phyloP scores from a whole-genome alignment of 2,113 vertebrate species.

The Pelobates fuscus region DNA sequence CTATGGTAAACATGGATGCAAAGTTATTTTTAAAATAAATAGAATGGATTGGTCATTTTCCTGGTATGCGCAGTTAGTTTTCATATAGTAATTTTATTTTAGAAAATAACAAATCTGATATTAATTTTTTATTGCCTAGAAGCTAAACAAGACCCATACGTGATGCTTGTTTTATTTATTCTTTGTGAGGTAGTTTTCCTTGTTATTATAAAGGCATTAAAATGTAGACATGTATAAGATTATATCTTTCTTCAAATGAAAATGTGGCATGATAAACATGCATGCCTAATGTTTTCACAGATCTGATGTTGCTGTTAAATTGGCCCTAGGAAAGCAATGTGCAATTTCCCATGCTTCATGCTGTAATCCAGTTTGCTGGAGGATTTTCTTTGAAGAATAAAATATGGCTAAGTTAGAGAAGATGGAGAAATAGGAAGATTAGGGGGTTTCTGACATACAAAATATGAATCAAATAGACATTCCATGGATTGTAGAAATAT shows the following conservation, averaged over 20 bases:
- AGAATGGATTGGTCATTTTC: too few species aligned
- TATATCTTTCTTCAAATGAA: slow-evolving; percentile 10
- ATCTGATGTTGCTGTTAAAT: slow-evolving; percentile 8
- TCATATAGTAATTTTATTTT: too few species aligned
- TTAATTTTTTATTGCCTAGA: background rate
- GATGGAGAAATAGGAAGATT: slow-evolving; percentile 11
- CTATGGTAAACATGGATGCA: too few species aligned
- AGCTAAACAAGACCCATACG: background rate
- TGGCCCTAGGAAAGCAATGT: background rate
- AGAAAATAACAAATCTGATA: background rate
- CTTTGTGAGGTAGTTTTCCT: background rate
- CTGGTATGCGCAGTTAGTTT: too few species aligned
- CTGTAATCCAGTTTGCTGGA: slow-evolving; percentile 8
- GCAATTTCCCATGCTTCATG: slow-evolving; percentile 20
- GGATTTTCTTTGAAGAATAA: slow-evolving; percentile 29
- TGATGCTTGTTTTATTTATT: background rate
- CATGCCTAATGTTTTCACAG: slow-evolving; percentile 18
- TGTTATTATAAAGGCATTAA: background rate
- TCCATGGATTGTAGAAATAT: too few species aligned
- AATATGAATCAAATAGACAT: background rate
- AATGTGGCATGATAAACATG: slow-evolving; percentile 16
- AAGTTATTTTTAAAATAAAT: too few species aligned
- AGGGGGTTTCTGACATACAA: background rate
- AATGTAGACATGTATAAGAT: background rate
- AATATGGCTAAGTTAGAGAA: slow-evolving; percentile 4